phyloP scores from a whole-genome alignment of 1,140 invertebrate species.

The Samia ricini region DNA sequence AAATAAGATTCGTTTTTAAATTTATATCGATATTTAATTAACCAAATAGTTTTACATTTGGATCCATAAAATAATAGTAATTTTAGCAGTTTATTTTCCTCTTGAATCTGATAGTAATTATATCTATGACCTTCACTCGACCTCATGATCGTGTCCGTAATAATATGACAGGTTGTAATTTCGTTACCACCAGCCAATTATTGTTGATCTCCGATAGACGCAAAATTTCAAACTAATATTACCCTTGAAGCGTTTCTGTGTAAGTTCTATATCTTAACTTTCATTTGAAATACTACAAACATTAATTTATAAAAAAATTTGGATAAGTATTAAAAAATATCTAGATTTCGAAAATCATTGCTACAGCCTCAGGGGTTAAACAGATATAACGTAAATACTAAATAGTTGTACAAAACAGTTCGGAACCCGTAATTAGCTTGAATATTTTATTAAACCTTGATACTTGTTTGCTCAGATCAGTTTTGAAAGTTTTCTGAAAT shows the following conservation, averaged over 20 bases:
- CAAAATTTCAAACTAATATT: slow-evolving; percentile 31
- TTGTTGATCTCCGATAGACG: slow-evolving; percentile 23
- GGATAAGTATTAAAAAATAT: slow-evolving; percentile 54
- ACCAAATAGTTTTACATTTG: too few species aligned
- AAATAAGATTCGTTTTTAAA: too few species aligned
- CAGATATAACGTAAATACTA: slow-evolving; percentile 65
- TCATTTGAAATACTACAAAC: background rate
- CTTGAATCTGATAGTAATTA: slow-evolving; percentile 21
- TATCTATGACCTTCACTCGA: slow-evolving; percentile 61
- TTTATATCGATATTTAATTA: too few species aligned
- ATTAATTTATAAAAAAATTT: slow-evolving; percentile 8
- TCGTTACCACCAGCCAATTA: slow-evolving; percentile 41
- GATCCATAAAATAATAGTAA: too few species aligned
- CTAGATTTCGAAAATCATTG: slow-evolving; percentile 71
- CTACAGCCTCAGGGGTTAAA: slow-evolving; percentile 55
- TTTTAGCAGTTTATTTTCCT: background rate
- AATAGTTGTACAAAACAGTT: slow-evolving; percentile 58
- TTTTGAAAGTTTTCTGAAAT: background rate
- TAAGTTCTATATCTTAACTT: background rate
- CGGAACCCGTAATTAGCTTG: slow-evolving; percentile 6
- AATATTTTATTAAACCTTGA: background rate
- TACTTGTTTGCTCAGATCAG: background rate
- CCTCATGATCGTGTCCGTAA: slow-evolving; percentile 56
- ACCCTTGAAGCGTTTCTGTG: background rate
- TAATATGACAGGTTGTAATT: slow-evolving; percentile 75